Base-by-base conservation (phyloP, 2,797 vertebrate species). In the Sebastolobus altivelis region DNA sequence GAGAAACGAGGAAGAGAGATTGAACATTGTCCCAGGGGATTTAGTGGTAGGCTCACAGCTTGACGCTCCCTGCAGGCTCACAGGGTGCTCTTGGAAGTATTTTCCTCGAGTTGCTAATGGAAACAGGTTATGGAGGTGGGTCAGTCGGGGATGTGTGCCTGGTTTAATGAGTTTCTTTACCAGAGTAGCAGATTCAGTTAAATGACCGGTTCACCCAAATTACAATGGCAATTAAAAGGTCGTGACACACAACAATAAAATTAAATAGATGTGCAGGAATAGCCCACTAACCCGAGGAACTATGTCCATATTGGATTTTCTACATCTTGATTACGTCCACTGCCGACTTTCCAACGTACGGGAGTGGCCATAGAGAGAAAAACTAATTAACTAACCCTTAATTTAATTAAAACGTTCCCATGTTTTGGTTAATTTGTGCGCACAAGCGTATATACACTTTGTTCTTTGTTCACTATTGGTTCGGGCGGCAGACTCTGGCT, bases 31-130 rank as follows among this genome's bases (percentile, higher is more conserved):
- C 84, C 77, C 77, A 10, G 73, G 61, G 82, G 79, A 83, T 63
- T 71, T 46, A 70, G 35, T 20, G 6, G 5, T 5, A 62, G 37
- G 52, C 31, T 77, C 49, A 9, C 77, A 74, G 79, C 72, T 54
- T 75, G 73, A 79, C 70, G 0, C 60, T 77, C 74, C 70, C 65
- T 52, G 74, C n/a, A 49, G 70, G 58, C 46, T 71, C 31, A n/a
- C 27, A 8, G 46, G 54, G n/a, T 38, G 40, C 60, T 82, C 72
- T 18, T 62, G 6, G 65, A 66, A 70, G 73, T 72, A 33, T 68
- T 69, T 81, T 33, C 12, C 65, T 22, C 37, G 35, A 20, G 79
- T 85, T 85, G 82, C 75, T 79, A 80, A 81, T 90, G 83, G 87
- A 65, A 85, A 88, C 77, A 43, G 49, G 79, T 85, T 55, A 16